Conservation (phyloP, 2,888 invertebrate species). For the Hetaerina titia region DNA sequence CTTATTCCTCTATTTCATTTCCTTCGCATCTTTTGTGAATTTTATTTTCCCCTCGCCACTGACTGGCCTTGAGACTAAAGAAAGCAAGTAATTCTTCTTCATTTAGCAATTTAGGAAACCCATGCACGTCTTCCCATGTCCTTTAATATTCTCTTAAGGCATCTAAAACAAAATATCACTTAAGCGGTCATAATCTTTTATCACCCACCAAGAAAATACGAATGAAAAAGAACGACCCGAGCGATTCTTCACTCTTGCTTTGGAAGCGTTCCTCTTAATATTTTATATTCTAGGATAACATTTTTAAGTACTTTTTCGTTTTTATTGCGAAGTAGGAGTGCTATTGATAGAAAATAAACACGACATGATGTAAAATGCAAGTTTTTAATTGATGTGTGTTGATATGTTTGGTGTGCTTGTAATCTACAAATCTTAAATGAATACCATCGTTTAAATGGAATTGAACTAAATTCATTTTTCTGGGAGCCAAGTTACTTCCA, state of each 20-base stretch:
- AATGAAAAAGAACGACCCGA: background rate
- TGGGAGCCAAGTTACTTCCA: no score
- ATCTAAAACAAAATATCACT: slow-evolving; percentile 30
- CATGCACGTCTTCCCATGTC: slow-evolving; percentile 22
- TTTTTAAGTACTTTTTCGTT: background rate
- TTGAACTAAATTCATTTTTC: no score
- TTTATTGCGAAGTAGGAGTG: background rate
- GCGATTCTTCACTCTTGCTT: background rate
- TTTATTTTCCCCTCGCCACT: background rate
- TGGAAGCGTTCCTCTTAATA: background rate
- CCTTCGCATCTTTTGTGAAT: background rate
- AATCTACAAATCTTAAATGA: no score
- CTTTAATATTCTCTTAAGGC: slow-evolving; percentile 55
- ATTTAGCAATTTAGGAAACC: background rate
- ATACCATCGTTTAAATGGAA: no score
- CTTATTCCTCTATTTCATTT: slow-evolving; percentile 38
- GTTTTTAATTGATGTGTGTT: no score
- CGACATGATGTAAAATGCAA: no score
- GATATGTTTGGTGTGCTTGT: no score
- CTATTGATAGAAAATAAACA: background rate
- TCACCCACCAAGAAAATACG: slow-evolving; percentile 18
- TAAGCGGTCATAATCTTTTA: slow-evolving; percentile 61
- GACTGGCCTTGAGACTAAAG: background rate
- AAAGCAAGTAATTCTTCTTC: slow-evolving; percentile 2
- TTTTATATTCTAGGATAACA: background rate